phyloP scores from a whole-genome alignment of 2,888 invertebrate genomes.

The Ophion costatus region DNA sequence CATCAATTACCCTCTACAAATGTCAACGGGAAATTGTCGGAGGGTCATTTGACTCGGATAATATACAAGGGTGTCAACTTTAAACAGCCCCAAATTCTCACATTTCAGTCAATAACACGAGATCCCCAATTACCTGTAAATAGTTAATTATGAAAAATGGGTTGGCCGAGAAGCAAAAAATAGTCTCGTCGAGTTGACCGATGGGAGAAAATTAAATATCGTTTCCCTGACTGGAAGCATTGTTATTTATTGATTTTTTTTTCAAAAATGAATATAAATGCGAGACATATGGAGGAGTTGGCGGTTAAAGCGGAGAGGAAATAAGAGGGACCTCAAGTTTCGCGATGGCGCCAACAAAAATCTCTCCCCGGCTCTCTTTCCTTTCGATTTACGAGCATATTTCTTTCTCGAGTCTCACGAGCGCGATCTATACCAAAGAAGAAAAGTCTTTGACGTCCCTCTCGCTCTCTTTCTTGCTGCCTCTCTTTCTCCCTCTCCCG shows the following conservation, averaged over 20 bases:
- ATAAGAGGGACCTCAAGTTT: conserved; percentile 53
- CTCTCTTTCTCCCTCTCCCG: conserved; percentile 30
- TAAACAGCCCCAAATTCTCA: neutral
- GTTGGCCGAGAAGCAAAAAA: conserved; percentile 6
- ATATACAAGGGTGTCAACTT: neutral
- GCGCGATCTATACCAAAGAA: conserved; percentile 53
- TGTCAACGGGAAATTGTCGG: neutral
- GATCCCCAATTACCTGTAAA: conserved; percentile 13
- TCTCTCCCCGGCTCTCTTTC: conserved; percentile 43
- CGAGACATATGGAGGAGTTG: conserved; percentile 47
- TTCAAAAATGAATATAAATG: conserved; percentile 32
- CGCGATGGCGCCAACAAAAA: conserved; percentile 65
- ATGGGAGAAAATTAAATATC: conserved; percentile 28
- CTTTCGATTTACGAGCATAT: conserved; percentile 61
- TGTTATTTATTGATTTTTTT: conserved; percentile 23
- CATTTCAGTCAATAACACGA: conserved; percentile 17
- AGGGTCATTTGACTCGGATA: neutral
- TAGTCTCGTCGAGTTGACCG: conserved; percentile 11
- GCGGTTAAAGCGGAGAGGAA: conserved; percentile 21
- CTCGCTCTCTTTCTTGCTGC: conserved; percentile 5
- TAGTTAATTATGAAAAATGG: conserved; percentile 20
- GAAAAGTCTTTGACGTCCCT: conserved; percentile 65
- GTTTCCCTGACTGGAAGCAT: conserved; percentile 9
- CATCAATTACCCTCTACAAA: neutral
- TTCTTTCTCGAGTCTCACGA: conserved; percentile 54